Conservation (phyloP, 2,113 vertebrate genomes). For the Benthochromis sp. region DNA sequence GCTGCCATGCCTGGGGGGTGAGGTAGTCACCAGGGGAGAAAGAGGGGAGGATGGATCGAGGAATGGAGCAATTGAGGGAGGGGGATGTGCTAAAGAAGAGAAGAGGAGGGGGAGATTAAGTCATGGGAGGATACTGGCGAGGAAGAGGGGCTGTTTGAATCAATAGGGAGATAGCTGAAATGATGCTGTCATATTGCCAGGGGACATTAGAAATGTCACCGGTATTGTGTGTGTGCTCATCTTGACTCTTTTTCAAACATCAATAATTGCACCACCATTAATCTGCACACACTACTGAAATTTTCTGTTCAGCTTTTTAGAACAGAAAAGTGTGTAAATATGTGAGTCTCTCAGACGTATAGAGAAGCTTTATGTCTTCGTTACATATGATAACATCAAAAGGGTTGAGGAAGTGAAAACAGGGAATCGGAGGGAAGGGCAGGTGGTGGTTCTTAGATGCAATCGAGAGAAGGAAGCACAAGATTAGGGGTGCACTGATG, state of each 20-base stretch:
- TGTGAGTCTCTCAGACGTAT: background rate
- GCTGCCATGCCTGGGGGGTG: constrained; percentile 71
- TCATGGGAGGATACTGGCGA: background rate
- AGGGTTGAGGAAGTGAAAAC: background rate
- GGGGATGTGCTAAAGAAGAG: background rate
- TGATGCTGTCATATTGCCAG: background rate
- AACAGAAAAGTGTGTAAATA: background rate
- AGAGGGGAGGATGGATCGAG: constrained; percentile 7
- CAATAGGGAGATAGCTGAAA: background rate
- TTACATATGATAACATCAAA: background rate
- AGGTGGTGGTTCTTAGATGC: background rate
- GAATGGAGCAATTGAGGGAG: constrained; percentile 16
- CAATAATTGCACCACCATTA: background rate
- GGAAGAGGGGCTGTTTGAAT: background rate
- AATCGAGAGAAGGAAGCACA: background rate
- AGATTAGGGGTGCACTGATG: background rate
- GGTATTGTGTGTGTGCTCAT: background rate
- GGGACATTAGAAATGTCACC: background rate
- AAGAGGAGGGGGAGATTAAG: background rate
- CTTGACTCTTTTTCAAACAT: background rate
- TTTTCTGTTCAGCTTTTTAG: background rate
- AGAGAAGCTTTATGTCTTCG: background rate
- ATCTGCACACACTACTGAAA: background rate
- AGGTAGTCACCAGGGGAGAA: constrained; percentile 50
- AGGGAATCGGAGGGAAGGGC: background rate